phyloP scores from a whole-genome alignment of 2,888 invertebrate species.

The Dione juno region DNA sequence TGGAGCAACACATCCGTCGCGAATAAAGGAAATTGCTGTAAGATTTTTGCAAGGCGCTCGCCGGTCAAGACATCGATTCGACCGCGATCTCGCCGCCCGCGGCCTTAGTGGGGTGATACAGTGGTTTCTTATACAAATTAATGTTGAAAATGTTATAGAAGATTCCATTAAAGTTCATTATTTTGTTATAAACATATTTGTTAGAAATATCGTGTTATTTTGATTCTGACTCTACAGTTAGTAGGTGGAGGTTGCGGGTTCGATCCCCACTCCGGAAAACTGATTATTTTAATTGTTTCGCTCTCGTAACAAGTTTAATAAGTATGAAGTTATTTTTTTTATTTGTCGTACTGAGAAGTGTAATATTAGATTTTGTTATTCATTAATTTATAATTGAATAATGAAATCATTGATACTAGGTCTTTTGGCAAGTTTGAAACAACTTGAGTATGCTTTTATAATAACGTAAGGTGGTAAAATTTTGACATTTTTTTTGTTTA shows the following conservation, averaged over 20 bases:
- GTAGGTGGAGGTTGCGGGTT: no score
- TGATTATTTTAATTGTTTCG: background rate
- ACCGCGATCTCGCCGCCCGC: constrained; percentile 40
- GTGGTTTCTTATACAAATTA: constrained; percentile 32
- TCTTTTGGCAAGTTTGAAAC: no score
- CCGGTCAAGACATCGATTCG: constrained; percentile 45
- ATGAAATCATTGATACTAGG: no score
- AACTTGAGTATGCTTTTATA: background rate
- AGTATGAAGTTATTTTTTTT: background rate
- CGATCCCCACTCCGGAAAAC: no score
- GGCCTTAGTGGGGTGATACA: constrained; percentile 32
- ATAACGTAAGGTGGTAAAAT: background rate
- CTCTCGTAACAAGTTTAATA: no score
- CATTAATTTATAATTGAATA: no score
- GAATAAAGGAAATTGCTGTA: constrained; percentile 49
- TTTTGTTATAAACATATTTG: background rate
- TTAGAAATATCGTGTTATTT: background rate
- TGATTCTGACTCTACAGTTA: background rate
- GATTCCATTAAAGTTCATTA: constrained; percentile 18
- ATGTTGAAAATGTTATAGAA: constrained; percentile 21
- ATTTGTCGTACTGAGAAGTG: no score
- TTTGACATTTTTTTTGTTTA: background rate
- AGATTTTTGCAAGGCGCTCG: constrained; percentile 51
- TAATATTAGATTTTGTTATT: no score
- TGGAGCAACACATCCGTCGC: constrained; percentile 47